Conservation (phyloP, 1,140 invertebrate genomes). For the Paralvinella palmiformis region DNA sequence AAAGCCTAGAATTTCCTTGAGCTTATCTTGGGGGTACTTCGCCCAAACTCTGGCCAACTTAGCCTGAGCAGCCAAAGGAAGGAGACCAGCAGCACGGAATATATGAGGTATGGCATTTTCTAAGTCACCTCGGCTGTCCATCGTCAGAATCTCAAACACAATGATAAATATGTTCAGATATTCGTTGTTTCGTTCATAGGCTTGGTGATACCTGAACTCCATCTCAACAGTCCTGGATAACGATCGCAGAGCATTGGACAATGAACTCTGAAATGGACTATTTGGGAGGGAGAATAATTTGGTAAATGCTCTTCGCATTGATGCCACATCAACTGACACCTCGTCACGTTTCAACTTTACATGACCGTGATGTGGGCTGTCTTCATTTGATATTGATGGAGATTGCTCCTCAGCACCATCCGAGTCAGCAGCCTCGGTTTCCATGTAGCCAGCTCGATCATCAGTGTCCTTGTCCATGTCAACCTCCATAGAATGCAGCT, state of each 20-base stretch:
- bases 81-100: conserved; percentile 67
- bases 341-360: conserved; percentile 21
- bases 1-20: conserved; percentile 68
- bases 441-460: conserved; percentile 24
- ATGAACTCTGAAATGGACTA: conserved; percentile 61
- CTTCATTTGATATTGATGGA: background rate
- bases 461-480: conserved; percentile 65
- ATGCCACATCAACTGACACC: conserved; percentile 49
- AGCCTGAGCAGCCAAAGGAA: conserved; percentile 71
- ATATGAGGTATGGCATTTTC: conserved; percentile 74
- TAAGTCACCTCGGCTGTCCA: conserved; percentile 73
- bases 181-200: conserved; percentile 51
- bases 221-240: conserved; percentile 68
- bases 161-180: conserved; percentile 75
- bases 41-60: conserved; percentile 74
- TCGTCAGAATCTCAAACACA: conserved; percentile 77
- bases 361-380: conserved; percentile 1
- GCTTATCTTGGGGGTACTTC: conserved; percentile 61
- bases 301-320: conserved; percentile 61
- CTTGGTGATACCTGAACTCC: conserved; percentile 59
- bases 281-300: conserved; percentile 56
- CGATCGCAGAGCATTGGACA: conserved; percentile 71
- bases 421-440: conserved; percentile 6
- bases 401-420: background rate
- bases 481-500: conserved; percentile 61